Evolutionary conservation across 1,140 invertebrate species (phyloP), one percentile per base, ranked within the genome.

Genomic region (Elymnias hypermnestra): DNA sequence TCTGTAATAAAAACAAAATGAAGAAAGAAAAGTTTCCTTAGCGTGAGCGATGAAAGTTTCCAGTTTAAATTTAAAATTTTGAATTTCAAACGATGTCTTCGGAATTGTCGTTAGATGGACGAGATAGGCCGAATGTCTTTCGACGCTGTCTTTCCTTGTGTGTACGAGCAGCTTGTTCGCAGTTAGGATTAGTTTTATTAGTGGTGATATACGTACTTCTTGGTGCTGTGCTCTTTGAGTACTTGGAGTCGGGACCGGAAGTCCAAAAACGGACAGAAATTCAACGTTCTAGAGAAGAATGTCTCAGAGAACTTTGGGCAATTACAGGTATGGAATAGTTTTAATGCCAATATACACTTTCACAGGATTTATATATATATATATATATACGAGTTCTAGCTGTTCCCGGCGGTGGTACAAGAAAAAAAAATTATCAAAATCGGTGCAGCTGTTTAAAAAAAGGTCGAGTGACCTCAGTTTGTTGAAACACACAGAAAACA

Each of bases 251-350:
- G 3, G 88, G 84, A 3, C 79, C 86, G 7, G 81, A 85, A 44
- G 72, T 82, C 15, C 78, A 85, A 52, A 76, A 82, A 39, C 48
- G 71, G 19, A 75, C 76, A 0, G 83, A 83, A 1, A 88, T 90
- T 39, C 87, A 89, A 45, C 74, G 82, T 14, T 89, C 87, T 7
- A 72, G 88, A 22, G 89, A 90, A 38, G 88, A 89, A 51, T 89
- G 88, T 50, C 63, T 89, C 28, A 82, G 87, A 37, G 88, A 89
- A 56, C 76, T 89, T 1, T 89, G 88, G 88, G 77, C 88, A 37
- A 36, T 36, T 8, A 36, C 33, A 36, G 33, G 33, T 36, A 36
- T 26, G n/a, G n/a, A n/a, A n/a, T n/a, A n/a, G n/a, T n/a, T n/a
- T n/a, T n/a, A n/a, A n/a, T n/a, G n/a, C n/a, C n/a, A n/a, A n/a